phyloP scores from a whole-genome alignment of 2,797 vertebrate species.

The Graptemys geographica region DNA sequence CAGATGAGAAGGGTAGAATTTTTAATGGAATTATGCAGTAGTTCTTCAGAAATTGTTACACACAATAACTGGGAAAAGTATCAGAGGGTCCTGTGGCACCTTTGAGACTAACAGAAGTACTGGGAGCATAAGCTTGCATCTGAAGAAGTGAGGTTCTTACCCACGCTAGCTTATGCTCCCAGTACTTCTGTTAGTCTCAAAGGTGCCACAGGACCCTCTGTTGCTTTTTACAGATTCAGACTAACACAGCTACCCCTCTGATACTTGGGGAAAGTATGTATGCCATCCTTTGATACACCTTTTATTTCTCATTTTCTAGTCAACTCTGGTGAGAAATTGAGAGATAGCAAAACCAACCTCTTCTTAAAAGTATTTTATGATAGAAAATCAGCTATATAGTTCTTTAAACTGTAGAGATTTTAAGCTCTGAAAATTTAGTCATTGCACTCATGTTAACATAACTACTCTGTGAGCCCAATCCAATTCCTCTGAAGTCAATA shows the following conservation, averaged over 20 bases:
- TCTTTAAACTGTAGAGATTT: neutral
- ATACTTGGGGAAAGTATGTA: neutral
- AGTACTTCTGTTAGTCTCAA: too few species aligned
- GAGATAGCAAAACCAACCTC: neutral
- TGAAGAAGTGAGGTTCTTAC: too few species aligned
- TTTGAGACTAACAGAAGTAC: too few species aligned
- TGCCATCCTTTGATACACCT: neutral
- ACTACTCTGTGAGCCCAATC: neutral
- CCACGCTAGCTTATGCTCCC: too few species aligned
- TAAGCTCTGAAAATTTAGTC: neutral
- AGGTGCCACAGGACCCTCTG: too few species aligned
- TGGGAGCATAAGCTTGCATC: too few species aligned
- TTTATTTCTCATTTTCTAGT: neutral
- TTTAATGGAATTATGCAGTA: neutral
- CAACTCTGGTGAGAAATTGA: neutral
- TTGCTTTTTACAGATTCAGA: too few species aligned
- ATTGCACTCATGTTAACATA: neutral
- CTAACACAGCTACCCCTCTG: too few species aligned
- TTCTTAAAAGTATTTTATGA: neutral
- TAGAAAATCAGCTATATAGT: neutral
- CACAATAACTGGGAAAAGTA: neutral
- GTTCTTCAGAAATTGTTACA: neutral
- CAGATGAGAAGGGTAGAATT: neutral
- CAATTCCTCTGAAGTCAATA: neutral
- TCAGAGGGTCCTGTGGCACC: too few species aligned